A percentile compares a stretch with the other conserved stretches of the same genome.
phyloP scores from a whole-genome alignment of 2,797 vertebrate genomes.

The Bovichtus diacanthus region DNA sequence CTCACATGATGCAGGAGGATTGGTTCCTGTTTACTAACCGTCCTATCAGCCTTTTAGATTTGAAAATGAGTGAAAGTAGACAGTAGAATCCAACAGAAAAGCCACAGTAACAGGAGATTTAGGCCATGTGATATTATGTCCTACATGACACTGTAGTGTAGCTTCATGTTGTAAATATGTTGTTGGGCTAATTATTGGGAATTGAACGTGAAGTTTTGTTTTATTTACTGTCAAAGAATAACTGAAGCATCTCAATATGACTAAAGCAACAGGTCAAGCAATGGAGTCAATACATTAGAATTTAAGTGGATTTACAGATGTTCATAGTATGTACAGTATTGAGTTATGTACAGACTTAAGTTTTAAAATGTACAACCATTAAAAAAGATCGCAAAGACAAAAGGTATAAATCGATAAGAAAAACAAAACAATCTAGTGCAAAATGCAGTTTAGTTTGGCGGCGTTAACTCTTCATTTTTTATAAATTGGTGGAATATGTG shows the following conservation, averaged over 20 bases:
- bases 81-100: background rate
- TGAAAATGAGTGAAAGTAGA: background rate
- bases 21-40: background rate
- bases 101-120: background rate
- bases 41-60: no score
- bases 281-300: background rate
- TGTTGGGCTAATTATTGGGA: background rate
- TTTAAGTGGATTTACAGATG: background rate
- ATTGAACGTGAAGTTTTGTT: background rate
- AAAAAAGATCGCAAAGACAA: background rate
- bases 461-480: no score
- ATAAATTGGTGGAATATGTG: conserved; percentile 21
- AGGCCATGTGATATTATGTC: background rate
- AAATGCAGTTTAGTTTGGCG: no score
- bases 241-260: no score
- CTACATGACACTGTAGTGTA: background rate
- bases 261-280: background rate
- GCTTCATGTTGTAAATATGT: background rate
- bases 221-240: background rate
- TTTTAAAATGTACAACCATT: background rate
- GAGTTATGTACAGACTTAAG: background rate
- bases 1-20: background rate
- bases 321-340: background rate
- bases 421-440: no score
- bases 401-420: background rate